Evolutionary conservation across 1,140 invertebrate species (phyloP).

Genomic region (Caerostris darwini): DNA sequence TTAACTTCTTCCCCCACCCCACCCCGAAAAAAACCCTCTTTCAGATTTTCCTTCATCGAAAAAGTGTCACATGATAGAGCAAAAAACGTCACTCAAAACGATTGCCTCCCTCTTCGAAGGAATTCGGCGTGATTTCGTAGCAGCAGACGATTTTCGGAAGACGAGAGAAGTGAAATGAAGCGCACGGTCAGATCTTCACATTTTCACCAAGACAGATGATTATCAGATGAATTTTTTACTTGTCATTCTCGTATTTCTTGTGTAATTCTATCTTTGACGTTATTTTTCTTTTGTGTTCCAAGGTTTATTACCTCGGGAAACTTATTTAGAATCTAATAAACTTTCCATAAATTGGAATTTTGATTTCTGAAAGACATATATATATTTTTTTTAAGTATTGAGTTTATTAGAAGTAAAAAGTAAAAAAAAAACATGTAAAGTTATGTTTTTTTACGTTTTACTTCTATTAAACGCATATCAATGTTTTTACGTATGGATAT

Average conservation of each 20-base stretch:
- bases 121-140: slow-evolving; percentile 25
- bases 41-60: slow-evolving; percentile 44
- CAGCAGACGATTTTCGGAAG: slow-evolving; percentile 24
- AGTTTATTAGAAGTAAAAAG: too few species aligned
- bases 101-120: not conserved
- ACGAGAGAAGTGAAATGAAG: slow-evolving; percentile 41
- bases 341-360: not conserved
- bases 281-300: not conserved
- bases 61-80: slow-evolving; percentile 47
- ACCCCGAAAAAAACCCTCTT: not conserved
- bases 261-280: not conserved
- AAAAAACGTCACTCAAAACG: slow-evolving; percentile 39
- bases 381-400: too few species aligned
- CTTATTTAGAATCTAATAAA: not conserved
- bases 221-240: not conserved
- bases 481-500: too few species aligned
- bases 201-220: slow-evolving; percentile 5
- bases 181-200: not conserved
- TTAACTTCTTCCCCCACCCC: not conserved
- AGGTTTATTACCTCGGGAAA: not conserved
- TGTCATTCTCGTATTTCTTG: not conserved
- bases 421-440: too few species aligned
- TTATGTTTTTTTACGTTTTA: too few species aligned
- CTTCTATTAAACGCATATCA: too few species aligned
- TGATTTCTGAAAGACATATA: too few species aligned